phyloP scores from a whole-genome alignment of 2,113 vertebrate species.

The Corapipo altera region DNA sequence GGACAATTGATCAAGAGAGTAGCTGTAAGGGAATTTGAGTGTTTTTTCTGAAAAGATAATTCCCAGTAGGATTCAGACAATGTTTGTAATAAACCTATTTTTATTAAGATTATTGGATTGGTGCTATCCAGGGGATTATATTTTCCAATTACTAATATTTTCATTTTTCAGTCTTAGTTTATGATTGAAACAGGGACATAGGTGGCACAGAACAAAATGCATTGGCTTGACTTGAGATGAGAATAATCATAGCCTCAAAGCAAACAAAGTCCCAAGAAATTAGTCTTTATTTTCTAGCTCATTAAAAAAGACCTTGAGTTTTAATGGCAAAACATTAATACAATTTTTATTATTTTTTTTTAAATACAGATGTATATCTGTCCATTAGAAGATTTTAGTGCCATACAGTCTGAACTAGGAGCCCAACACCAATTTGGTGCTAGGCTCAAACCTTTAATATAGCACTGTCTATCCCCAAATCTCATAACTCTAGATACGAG shows the following conservation, averaged over 20 bases:
- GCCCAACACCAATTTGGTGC: background rate
- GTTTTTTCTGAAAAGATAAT: constrained; percentile 36
- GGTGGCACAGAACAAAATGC: constrained; percentile 67
- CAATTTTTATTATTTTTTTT: background rate
- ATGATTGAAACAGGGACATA: constrained; percentile 64
- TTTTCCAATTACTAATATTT: constrained; percentile 66
- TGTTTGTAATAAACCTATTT: constrained; percentile 67
- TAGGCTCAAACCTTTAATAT: background rate
- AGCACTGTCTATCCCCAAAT: background rate
- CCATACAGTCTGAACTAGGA: background rate
- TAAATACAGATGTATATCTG: background rate
- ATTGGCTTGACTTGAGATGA: constrained; percentile 63
- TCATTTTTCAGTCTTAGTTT: constrained; percentile 63
- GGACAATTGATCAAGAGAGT: constrained; percentile 48
- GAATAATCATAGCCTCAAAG: constrained; percentile 69
- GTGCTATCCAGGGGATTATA: constrained; percentile 61
- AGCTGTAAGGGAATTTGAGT: constrained; percentile 39
- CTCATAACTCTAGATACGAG: background rate
- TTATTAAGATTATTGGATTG: constrained; percentile 70
- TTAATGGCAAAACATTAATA: constrained; percentile 12
- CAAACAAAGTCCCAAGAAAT: constrained; percentile 66
- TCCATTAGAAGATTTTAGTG: background rate
- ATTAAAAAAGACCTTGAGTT: constrained; percentile 68
- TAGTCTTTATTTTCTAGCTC: constrained; percentile 68
- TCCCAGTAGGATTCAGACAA: constrained; percentile 32